Conservation (phyloP, 1,140 invertebrate species). For the Diabrotica undecimpunctata region DNA sequence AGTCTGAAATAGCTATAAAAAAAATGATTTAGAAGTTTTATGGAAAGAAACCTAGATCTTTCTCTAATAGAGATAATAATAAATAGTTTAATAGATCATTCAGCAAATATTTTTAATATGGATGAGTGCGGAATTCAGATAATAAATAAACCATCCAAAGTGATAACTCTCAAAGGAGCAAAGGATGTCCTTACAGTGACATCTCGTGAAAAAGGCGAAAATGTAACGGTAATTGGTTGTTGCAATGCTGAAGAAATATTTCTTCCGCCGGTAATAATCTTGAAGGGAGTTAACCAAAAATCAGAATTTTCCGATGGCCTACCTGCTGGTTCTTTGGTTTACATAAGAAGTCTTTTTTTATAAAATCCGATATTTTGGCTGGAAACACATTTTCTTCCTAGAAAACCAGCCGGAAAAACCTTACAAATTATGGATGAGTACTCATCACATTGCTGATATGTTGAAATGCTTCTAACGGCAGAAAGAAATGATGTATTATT, state of each 20-base stretch:
- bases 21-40: too few relatives aligned
- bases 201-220: slow-evolving; percentile 27
- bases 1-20: too few relatives aligned
- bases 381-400: too few relatives aligned
- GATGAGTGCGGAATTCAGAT: background rate
- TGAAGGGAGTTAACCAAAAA: slow-evolving; percentile 43
- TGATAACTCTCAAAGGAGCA: slow-evolving; percentile 36
- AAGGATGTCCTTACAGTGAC: slow-evolving; percentile 38
- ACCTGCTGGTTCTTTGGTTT: slow-evolving; percentile 38
- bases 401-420: background rate
- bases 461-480: background rate
- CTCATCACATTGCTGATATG: background rate
- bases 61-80: too few relatives aligned
- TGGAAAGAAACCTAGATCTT: too few relatives aligned
- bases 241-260: slow-evolving; percentile 40
- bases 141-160: background rate
- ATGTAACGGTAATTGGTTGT: slow-evolving; percentile 37
- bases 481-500: too few relatives aligned
- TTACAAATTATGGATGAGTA: background rate
- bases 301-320: slow-evolving; percentile 42
- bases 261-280: slow-evolving; percentile 38
- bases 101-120: too few relatives aligned
- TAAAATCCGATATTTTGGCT: too few relatives aligned
- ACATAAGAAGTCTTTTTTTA: too few relatives aligned
- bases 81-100: too few relatives aligned